A percentile compares a stretch with the other conserved stretches of the same genome.
phyloP scores from a whole-genome alignment of 1,140 invertebrate genomes.

The Tetramorium simillimum region DNA sequence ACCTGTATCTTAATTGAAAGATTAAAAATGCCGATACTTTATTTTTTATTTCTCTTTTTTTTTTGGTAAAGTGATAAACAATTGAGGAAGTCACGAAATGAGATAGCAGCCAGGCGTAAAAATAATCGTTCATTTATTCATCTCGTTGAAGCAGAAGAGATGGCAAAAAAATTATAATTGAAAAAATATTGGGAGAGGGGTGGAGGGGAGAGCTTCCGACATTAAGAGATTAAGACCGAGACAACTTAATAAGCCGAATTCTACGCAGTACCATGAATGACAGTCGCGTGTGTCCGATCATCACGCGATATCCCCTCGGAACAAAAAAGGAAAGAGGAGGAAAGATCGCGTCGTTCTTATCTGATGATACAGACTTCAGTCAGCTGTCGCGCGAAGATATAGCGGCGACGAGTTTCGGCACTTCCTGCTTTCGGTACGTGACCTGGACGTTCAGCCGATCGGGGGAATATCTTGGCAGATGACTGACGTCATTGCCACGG shows the following conservation, averaged over 20 bases:
- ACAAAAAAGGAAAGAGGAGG: not conserved
- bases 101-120: not conserved
- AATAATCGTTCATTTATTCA: not conserved
- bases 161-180: not conserved
- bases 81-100: not conserved
- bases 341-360: not conserved
- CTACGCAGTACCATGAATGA: not conserved
- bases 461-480: constrained; percentile 35
- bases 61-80: not conserved
- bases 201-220: not conserved
- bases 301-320: not conserved
- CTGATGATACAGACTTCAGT: not conserved
- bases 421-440: constrained; percentile 58
- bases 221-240: not conserved
- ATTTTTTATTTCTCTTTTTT: not conserved
- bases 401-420: not conserved
- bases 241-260: not conserved
- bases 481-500: constrained; percentile 56
- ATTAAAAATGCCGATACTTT: not conserved
- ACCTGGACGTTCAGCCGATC: not conserved
- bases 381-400: not conserved
- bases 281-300: not conserved
- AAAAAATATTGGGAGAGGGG: not conserved
- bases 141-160: not conserved
- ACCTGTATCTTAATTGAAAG: not conserved